A percentile compares a stretch with the other conserved stretches of the same genome.
These are phyloP conservation scores for Protophormia terraenovae DNA, from an alignment of 2,888 invertebrate species.

Conservation along the genomic window DNA sequence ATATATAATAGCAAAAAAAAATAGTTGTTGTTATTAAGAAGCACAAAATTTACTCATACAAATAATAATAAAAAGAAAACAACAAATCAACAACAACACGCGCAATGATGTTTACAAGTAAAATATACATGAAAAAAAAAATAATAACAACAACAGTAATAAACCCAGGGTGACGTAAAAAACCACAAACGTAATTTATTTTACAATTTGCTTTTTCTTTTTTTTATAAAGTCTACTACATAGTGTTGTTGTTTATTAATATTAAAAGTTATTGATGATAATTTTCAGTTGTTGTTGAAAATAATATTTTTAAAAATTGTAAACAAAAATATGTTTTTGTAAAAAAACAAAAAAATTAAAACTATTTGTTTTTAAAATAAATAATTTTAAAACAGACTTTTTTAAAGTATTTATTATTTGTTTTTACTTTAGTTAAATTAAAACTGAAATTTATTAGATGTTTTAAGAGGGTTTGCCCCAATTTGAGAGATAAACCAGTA, in stretches of 20 bases:
- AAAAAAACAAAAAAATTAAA: too few species aligned
- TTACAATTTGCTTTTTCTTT: background rate
- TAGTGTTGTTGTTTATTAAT: background rate
- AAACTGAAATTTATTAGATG: too few species aligned
- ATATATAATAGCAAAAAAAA: background rate
- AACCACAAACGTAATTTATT: constrained; percentile 61
- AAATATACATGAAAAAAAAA: background rate
- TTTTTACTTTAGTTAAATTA: too few species aligned
- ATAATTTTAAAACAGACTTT: too few species aligned
- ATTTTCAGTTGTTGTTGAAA: too few species aligned
- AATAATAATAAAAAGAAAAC: constrained; percentile 3
- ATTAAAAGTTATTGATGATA: too few species aligned
- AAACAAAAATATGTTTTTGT: too few species aligned
- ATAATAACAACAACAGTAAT: constrained; percentile 19
- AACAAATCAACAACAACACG: constrained; percentile 16
- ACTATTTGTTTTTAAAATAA: too few species aligned
- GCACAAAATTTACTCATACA: background rate
- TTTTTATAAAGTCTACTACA: constrained; percentile 4
- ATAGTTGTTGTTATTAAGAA: background rate
- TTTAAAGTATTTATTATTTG: too few species aligned
- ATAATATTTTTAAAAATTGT: too few species aligned
- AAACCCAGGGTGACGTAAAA: constrained; percentile 61
- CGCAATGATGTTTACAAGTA: constrained; percentile 35
- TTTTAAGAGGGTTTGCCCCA: too few species aligned
- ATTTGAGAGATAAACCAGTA: too few species aligned